Evolutionary conservation across 1,140 invertebrate genomes (phyloP).

Genomic region (Brachionus rotundiformis): DNA sequence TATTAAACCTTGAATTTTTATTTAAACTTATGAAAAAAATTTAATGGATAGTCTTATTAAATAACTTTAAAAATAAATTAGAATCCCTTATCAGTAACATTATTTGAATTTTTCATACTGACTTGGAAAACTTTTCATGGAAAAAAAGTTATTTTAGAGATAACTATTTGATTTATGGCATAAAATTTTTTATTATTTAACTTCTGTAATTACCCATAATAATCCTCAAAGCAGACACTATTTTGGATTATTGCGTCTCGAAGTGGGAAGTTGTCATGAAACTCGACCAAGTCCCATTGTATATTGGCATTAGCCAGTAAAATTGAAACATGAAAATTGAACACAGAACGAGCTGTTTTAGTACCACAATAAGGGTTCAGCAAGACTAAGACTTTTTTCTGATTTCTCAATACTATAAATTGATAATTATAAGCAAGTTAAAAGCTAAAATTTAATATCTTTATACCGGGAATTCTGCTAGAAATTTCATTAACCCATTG

Average conservation of each 20-base stretch:
- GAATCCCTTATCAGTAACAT: too few species aligned
- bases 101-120: too few species aligned
- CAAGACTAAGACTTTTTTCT: constrained; percentile 7
- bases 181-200: too few species aligned
- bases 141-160: too few species aligned
- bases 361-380: constrained; percentile 38
- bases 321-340: constrained; percentile 30
- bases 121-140: too few species aligned
- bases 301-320: background rate
- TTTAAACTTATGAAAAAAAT: too few species aligned
- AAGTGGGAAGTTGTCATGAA: constrained; percentile 8
- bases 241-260: background rate
- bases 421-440: background rate
- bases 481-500: constrained; percentile 10
- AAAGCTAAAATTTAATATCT: background rate
- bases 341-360: constrained; percentile 31
- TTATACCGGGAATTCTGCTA: background rate
- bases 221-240: background rate
- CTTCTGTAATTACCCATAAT: constrained; percentile 9
- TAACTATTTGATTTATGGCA: too few species aligned
- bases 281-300: background rate
- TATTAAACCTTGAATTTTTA: too few species aligned
- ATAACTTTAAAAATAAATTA: too few species aligned
- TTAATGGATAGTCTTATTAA: too few species aligned
- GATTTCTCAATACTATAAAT: background rate